Conservation (phyloP, 2,113 vertebrate species). For the Catagonus wagneri region DNA sequence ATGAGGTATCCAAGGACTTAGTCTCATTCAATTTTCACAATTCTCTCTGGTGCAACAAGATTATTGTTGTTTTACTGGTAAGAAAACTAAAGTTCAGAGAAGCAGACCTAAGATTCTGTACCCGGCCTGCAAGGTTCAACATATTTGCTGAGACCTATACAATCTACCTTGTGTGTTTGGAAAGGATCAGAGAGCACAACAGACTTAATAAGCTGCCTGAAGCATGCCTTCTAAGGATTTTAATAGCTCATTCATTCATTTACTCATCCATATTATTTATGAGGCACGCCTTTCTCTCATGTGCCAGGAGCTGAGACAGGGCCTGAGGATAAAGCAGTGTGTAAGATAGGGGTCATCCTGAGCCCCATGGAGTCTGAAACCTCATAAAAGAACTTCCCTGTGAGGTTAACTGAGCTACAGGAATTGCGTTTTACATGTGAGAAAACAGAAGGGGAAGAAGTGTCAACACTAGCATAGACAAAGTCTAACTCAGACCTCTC, state of each 20-base stretch:
- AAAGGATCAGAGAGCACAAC: neutral
- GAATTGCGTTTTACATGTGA: neutral
- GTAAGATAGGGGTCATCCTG: neutral
- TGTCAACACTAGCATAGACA: neutral
- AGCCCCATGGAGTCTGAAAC: neutral
- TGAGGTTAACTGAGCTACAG: neutral
- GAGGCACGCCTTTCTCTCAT: neutral
- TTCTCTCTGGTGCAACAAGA: neutral
- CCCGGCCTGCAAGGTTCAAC: neutral
- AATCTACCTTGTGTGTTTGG: neutral
- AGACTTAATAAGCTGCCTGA: neutral
- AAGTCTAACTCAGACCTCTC: neutral
- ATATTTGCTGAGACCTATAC: neutral
- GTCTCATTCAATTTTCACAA: neutral
- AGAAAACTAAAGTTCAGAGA: neutral
- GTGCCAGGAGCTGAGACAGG: neutral
- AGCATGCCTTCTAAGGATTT: neutral
- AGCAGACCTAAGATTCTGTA: neutral
- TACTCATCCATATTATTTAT: neutral
- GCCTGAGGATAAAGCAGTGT: neutral
- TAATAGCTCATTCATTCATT: neutral
- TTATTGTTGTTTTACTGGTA: neutral
- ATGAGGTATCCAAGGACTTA: neutral
- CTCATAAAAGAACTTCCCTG: neutral
- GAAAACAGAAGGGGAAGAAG: neutral